A percentile compares a stretch with the other conserved stretches of the same genome.
These are phyloP conservation scores for Daubentonia madagascariensis DNA, from an alignment of 2,113 vertebrate genomes.

Conservation along the genomic window DNA sequence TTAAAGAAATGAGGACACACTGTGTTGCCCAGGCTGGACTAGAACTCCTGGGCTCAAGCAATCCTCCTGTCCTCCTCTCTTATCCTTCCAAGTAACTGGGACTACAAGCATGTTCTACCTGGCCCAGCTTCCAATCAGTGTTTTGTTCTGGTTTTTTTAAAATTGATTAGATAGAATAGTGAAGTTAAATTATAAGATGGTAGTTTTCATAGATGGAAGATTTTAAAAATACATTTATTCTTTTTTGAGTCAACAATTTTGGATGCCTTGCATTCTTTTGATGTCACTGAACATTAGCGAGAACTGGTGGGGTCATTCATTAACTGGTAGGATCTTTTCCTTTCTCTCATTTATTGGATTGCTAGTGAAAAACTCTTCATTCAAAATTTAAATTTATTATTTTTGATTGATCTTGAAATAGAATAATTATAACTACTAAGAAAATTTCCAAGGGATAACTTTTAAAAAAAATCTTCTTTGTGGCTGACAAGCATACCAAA, in stretches of 20 bases:
- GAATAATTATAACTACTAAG: not conserved
- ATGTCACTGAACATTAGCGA: not conserved
- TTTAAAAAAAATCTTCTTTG: not conserved
- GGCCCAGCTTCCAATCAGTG: not conserved
- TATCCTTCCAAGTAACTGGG: not conserved
- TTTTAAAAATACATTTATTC: not conserved
- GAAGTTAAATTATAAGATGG: not conserved
- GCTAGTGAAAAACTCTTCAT: not conserved
- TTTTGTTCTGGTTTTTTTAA: not conserved
- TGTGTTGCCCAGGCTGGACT: not conserved
- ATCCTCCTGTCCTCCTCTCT: not conserved
- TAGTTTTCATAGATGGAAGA: not conserved
- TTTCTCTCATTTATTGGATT: not conserved
- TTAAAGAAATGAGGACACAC: not conserved
- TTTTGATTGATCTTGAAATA: constrained; percentile 24
- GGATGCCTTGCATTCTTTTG: not conserved
- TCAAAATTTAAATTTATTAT: not conserved
- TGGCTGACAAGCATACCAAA: not conserved
- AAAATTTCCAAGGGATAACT: not conserved
- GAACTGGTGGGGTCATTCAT: not conserved
- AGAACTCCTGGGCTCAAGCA: not conserved
- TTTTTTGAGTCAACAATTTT: not conserved
- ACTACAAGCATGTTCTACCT: not conserved
- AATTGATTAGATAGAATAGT: not conserved
- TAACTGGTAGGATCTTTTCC: not conserved